phyloP scores from a whole-genome alignment of 2,797 vertebrate genomes.

The Fundulus diaphanus region DNA sequence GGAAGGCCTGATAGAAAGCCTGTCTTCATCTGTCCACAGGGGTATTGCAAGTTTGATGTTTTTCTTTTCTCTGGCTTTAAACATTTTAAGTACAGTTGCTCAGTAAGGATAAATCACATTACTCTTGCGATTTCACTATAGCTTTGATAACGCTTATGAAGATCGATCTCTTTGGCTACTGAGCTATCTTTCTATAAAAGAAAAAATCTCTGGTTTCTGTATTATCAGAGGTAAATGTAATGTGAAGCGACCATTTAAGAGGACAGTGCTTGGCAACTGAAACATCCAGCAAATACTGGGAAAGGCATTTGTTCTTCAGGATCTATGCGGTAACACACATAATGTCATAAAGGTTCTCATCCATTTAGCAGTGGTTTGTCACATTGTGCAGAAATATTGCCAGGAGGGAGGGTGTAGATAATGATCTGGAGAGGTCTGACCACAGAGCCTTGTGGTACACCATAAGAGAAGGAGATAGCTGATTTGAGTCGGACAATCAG shows the following conservation, averaged over 20 bases:
- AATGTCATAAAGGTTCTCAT: not conserved
- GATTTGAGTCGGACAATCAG: no score
- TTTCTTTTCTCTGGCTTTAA: conserved; percentile 51
- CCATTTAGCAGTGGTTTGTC: not conserved
- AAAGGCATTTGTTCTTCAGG: conserved; percentile 11
- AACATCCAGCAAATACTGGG: conserved; percentile 16
- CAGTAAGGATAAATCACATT: conserved; percentile 42
- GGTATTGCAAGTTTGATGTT: conserved; percentile 69
- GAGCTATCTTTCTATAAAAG: conserved; percentile 23
- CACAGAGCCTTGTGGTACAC: no score
- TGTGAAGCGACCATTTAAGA: conserved; percentile 36
- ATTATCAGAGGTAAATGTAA: conserved; percentile 22
- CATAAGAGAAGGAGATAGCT: no score
- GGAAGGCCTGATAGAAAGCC: conserved; percentile 70
- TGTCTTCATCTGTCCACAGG: conserved; percentile 50
- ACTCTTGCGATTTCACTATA: conserved; percentile 29
- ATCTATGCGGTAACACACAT: no score
- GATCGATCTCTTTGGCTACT: conserved; percentile 36
- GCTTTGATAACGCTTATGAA: conserved; percentile 40
- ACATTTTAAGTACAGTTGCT: conserved; percentile 48
- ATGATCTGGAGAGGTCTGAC: not conserved
- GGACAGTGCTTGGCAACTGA: conserved; percentile 19
- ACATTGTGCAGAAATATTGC: not conserved
- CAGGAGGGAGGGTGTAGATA: not conserved
- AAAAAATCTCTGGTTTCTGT: conserved; percentile 25